phyloP scores from a whole-genome alignment of 1,140 invertebrate species.

The Drosophila ercepeae region DNA sequence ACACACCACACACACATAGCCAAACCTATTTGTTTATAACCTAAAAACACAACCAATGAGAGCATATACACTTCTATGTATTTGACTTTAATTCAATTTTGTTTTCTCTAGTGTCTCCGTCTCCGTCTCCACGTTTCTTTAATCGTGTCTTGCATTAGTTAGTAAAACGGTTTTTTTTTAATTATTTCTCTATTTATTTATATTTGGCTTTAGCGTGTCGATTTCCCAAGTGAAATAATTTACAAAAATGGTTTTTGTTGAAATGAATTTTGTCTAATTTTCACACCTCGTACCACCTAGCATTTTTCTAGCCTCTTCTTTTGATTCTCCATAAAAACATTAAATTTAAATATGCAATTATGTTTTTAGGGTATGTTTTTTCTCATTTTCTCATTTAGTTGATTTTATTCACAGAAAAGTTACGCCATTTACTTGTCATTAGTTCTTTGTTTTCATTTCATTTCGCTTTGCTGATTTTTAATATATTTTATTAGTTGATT shows the following conservation, averaged over 20 bases:
- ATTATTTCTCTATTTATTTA: constrained; percentile 56
- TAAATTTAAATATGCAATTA: constrained; percentile 58
- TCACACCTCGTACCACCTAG: constrained; percentile 6
- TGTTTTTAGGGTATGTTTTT: constrained; percentile 29
- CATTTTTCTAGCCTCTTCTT: constrained; percentile 15
- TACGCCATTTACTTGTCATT: constrained; percentile 81
- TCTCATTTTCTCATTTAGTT: constrained; percentile 55
- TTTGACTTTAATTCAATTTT: constrained; percentile 71
- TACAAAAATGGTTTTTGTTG: constrained; percentile 73
- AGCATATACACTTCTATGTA: constrained; percentile 83
- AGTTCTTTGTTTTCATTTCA: constrained; percentile 46
- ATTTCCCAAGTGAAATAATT: constrained; percentile 82
- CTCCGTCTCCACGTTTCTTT: constrained; percentile 36
- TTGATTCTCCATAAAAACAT: constrained; percentile 43
- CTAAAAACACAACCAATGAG: constrained; percentile 84
- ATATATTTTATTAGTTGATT: constrained; percentile 68
- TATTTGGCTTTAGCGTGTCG: constrained; percentile 76
- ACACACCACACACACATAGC: constrained; percentile 47
- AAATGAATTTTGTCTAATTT: constrained; percentile 59
- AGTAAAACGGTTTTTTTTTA: constrained; percentile 42
- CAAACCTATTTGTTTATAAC: constrained; percentile 75
- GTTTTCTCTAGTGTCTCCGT: constrained; percentile 40
- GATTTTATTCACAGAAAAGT: constrained; percentile 79
- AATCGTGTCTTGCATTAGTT: constrained; percentile 37
- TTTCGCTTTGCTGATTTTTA: constrained; percentile 40